A percentile compares a stretch with the other conserved stretches of the same genome.
phyloP scores from a whole-genome alignment of 2,113 vertebrate species.

The Myodes glareolus region DNA sequence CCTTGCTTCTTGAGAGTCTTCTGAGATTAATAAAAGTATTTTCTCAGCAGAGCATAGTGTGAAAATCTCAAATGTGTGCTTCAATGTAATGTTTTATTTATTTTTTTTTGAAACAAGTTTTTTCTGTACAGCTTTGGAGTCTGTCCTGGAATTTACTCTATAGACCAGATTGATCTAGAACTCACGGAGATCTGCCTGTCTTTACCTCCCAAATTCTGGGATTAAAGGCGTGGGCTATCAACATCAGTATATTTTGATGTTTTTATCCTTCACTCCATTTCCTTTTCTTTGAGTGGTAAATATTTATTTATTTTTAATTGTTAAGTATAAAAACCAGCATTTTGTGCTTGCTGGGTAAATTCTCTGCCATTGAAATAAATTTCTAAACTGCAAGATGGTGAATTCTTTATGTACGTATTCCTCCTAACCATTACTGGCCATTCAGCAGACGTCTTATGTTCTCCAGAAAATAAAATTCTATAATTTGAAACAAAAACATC shows the following conservation, averaged over 20 bases:
- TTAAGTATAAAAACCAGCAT: not conserved
- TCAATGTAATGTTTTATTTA: not conserved
- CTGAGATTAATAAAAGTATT: not conserved
- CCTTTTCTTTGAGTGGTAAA: no score
- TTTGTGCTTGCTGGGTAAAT: not conserved
- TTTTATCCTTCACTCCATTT: not conserved
- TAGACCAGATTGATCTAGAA: no score
- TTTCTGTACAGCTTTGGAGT: no score
- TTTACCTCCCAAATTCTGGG: no score
- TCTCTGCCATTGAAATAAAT: not conserved
- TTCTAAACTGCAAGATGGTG: not conserved
- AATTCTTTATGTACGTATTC: not conserved
- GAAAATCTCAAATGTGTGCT: not conserved
- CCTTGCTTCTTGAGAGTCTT: not conserved
- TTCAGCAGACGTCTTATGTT: not conserved
- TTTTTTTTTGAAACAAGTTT: no score
- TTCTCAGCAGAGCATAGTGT: not conserved
- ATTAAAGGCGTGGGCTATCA: no score
- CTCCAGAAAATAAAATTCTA: constrained; percentile 28
- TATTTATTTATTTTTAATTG: not conserved
- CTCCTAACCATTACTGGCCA: not conserved
- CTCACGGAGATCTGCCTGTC: no score
- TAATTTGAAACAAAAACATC: not conserved
- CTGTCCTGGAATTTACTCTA: no score
- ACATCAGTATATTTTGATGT: not conserved